Evolutionary conservation across 2,113 vertebrate species (phyloP).

Genomic region (Ardeotis arabs): DNA sequence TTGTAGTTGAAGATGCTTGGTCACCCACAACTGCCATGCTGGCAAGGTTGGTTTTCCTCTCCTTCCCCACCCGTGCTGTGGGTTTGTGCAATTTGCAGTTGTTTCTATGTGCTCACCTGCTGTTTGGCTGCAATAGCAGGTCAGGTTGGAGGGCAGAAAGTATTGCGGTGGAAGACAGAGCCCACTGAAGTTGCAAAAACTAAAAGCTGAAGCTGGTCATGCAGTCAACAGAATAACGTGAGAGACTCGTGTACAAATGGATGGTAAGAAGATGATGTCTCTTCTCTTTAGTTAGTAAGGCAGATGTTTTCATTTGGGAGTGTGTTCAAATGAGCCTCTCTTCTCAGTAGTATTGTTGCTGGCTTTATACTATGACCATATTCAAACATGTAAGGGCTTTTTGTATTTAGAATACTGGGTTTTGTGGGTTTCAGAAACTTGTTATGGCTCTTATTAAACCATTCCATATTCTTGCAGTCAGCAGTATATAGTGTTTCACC

Average conservation of each 20-base stretch:
- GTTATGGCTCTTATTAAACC: constrained; percentile 25
- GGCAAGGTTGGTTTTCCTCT: neutral
- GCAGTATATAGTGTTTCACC: neutral
- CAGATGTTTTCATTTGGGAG: constrained; percentile 8
- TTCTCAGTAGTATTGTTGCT: neutral
- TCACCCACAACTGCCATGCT: neutral
- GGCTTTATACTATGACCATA: neutral
- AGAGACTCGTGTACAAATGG: neutral
- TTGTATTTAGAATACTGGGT: constrained; percentile 8
- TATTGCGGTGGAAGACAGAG: neutral
- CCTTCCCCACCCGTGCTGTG: neutral
- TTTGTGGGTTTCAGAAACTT: neutral
- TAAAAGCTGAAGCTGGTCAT: constrained; percentile 8
- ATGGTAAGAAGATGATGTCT: neutral
- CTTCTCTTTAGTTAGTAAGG: neutral
- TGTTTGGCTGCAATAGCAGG: constrained; percentile 7
- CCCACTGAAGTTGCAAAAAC: neutral
- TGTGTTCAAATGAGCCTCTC: neutral
- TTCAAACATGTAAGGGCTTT: constrained; percentile 27
- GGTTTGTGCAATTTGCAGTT: constrained; percentile 20
- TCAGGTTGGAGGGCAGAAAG: neutral
- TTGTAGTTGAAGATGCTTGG: neutral
- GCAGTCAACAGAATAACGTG: neutral
- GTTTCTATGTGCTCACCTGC: neutral
- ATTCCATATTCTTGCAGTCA: constrained; percentile 34